Conservation (phyloP, 2,113 vertebrate species). For the Anser cygnoides region DNA sequence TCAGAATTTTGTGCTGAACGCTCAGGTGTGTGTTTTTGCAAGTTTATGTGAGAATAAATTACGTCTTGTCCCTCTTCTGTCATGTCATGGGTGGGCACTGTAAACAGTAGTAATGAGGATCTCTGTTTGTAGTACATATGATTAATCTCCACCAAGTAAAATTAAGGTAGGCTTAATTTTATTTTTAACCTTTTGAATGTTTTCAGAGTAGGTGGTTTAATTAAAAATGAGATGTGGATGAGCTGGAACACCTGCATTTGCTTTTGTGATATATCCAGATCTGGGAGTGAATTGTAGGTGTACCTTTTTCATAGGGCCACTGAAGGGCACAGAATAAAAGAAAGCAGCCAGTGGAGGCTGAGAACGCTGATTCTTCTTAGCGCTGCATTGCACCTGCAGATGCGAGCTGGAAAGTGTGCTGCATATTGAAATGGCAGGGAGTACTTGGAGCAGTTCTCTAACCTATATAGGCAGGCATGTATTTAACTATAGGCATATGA, state of each 20-base stretch:
- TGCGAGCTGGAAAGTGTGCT: not conserved
- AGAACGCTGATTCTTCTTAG: not conserved
- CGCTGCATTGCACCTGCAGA: not conserved
- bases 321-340: not conserved
- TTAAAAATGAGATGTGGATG: conserved; percentile 1
- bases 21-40: conserved; percentile 10
- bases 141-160: conserved; percentile 52
- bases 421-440: not conserved
- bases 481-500: not conserved
- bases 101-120: conserved; percentile 59
- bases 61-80: conserved; percentile 52
- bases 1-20: conserved; percentile 1
- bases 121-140: conserved; percentile 34
- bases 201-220: conserved; percentile 56
- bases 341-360: fast-evolving
- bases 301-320: not conserved
- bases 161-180: conserved; percentile 61
- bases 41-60: conserved; percentile 51
- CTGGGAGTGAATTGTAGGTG: not conserved
- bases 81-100: conserved; percentile 15
- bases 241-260: not conserved
- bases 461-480: not conserved
- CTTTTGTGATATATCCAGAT: not conserved
- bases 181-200: conserved; percentile 63
- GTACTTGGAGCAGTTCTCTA: not conserved